Conservation (phyloP, 1,140 invertebrate genomes). For the Hyphantria cunea region DNA sequence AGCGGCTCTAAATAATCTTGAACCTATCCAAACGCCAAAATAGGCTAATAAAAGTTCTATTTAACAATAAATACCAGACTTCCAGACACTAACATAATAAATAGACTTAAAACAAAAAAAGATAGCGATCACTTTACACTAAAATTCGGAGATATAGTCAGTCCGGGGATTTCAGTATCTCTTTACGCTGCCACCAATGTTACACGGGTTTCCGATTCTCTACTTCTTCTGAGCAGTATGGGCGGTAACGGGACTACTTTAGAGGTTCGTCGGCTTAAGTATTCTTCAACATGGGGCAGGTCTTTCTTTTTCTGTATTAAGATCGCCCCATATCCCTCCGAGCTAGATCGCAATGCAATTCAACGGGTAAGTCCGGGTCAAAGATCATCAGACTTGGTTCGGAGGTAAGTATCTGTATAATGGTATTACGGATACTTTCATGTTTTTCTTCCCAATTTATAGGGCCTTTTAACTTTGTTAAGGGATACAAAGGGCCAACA, state of each 20-base stretch:
- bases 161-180: no score
- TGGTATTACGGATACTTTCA: neutral
- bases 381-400: conserved; percentile 62
- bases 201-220: no score
- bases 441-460: neutral
- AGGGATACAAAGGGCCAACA: conserved; percentile 16
- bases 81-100: no score
- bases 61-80: no score
- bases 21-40: no score
- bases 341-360: conserved; percentile 60
- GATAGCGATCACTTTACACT: no score
- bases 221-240: no score
- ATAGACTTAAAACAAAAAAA: no score
- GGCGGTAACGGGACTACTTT: conserved; percentile 48
- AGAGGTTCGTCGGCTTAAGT: conserved; percentile 64
- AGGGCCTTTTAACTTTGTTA: conserved; percentile 1
- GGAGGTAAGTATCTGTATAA: conserved; percentile 36
- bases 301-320: conserved; percentile 59
- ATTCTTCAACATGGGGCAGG: conserved; percentile 73
- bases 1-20: no score
- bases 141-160: no score
- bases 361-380: conserved; percentile 43
- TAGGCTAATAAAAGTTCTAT: no score
- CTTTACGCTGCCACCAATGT: no score
- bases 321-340: conserved; percentile 50